Base-by-base conservation (phyloP, 1,140 invertebrate species). In the Chymomyza costata region DNA sequence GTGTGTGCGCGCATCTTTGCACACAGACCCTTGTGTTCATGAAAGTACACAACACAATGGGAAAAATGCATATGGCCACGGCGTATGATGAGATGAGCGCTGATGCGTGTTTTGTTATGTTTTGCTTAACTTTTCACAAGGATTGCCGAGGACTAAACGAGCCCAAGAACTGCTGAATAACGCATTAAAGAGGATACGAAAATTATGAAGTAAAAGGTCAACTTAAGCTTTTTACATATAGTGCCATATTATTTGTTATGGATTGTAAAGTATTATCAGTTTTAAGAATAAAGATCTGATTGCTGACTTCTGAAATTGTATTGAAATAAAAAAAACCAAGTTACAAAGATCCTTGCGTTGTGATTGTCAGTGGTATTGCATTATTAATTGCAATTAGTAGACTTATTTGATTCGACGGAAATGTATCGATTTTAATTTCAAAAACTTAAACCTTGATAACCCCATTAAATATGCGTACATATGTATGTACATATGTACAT, bases 11-110 rank as follows among this genome's bases (percentile, higher is more conserved):
- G 28, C 46, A 35, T 49, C 49, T 51, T 44, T 52, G 30, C 44
- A 50, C 57, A 56, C 35, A 56, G 49, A 43, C 60, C 53, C 51
- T 66, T 78, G 63, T 80, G 71, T 78, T 78, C 80, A 76, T 76
- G 78, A 73, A 76, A 76, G 73, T 73, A 73, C 71, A 76, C 70
- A 66, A 64, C 71, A 78, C 71, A 76, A 76, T 76, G 71, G 78
- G 66, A 63, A 80, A 76, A 76, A 76, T 73, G 73, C 71, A 76
- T 76, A n/a, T n/a, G n/a, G 67, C 66, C 62, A 71, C 57, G n/a
- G 58, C 66, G 58, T 78, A 31, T 53, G 60, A n/a, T n/a, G 43
- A 39, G 40, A 17, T 56, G 21, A 3, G 8, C 21, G 21, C 44
- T 30, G 49, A 35, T 53, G 31, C 58, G 41, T 61, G 52, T 43